phyloP scores from a whole-genome alignment of 2,888 invertebrate genomes.

The Xylota segnis region DNA sequence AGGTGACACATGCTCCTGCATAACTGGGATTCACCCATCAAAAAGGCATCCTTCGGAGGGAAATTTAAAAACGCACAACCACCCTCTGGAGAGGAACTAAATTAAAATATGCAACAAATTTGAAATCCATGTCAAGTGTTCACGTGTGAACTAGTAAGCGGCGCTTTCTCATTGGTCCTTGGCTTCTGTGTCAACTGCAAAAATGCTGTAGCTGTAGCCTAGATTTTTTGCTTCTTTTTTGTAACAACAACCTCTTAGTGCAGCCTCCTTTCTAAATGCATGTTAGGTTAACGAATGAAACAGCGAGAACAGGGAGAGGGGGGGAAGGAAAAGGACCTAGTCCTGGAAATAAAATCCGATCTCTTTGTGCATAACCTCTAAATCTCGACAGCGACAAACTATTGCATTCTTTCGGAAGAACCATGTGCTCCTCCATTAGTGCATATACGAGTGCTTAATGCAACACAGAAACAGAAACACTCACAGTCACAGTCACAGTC shows the following conservation, averaged over 20 bases:
- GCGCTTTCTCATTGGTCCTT: slow-evolving; percentile 2
- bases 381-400: slow-evolving; percentile 61
- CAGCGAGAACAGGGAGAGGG: neutral
- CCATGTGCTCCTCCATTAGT: slow-evolving; percentile 66
- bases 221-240: slow-evolving; percentile 21
- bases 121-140: slow-evolving; percentile 72
- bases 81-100: slow-evolving; percentile 32
- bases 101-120: slow-evolving; percentile 66
- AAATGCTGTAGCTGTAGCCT: slow-evolving; percentile 46
- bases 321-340: slow-evolving; percentile 31
- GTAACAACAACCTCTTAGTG: slow-evolving; percentile 46
- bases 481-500: slow-evolving; percentile 4
- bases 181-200: slow-evolving; percentile 38
- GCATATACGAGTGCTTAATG: slow-evolving; percentile 45
- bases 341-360: slow-evolving; percentile 55
- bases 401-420: slow-evolving; percentile 57
- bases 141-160: slow-evolving; percentile 64
- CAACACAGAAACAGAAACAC: slow-evolving; percentile 59
- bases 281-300: slow-evolving; percentile 18
- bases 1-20: neutral
- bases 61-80: slow-evolving; percentile 13
- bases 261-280: slow-evolving; percentile 44
- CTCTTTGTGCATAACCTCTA: slow-evolving; percentile 69
- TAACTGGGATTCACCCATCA: slow-evolving; percentile 37
- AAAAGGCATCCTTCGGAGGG: slow-evolving; percentile 29